These are phyloP conservation scores for Goniozus legneri DNA, from an alignment of 1,140 invertebrate species.

Conservation along the genomic window DNA sequence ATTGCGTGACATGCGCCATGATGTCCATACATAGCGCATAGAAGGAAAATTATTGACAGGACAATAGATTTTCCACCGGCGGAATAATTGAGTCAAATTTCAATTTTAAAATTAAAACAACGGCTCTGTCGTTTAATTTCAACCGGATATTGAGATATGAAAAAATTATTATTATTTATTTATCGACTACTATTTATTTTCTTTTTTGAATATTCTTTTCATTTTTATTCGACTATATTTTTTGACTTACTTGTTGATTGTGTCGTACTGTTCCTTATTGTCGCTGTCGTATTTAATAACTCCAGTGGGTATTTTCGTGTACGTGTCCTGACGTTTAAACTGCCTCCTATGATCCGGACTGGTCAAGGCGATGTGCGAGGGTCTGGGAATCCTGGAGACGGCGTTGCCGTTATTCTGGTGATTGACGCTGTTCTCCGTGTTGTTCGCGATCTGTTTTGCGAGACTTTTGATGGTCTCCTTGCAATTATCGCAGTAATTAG, in stretches of 20 bases:
- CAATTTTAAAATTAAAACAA: too few relatives aligned
- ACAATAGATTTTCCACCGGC: too few relatives aligned
- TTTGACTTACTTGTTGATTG: conserved; percentile 37
- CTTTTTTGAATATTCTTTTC: too few relatives aligned
- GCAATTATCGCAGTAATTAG: conserved; percentile 66
- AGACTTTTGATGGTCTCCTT: conserved; percentile 58
- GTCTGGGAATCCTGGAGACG: conserved; percentile 41
- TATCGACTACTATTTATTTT: too few relatives aligned
- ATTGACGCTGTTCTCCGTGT: conserved; percentile 27
- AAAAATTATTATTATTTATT: too few relatives aligned
- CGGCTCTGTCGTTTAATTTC: too few relatives aligned
- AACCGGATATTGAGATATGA: too few relatives aligned
- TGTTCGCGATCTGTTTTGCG: conserved; percentile 36
- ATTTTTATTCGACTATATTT: too few relatives aligned
- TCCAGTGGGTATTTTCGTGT: conserved; percentile 40
- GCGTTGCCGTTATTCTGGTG: conserved; percentile 32
- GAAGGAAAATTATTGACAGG: too few relatives aligned
- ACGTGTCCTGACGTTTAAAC: conserved; percentile 47
- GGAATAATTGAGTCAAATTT: too few relatives aligned
- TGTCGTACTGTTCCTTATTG: conserved; percentile 44
- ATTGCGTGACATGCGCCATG: neutral
- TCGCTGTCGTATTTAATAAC: conserved; percentile 42
- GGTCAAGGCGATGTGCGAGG: conserved; percentile 35
- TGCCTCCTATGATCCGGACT: conserved; percentile 31
- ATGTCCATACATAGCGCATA: too few relatives aligned